Evolutionary conservation across 1,140 invertebrate genomes (phyloP).

Genomic region (Trachymyrmex cornetzi): DNA sequence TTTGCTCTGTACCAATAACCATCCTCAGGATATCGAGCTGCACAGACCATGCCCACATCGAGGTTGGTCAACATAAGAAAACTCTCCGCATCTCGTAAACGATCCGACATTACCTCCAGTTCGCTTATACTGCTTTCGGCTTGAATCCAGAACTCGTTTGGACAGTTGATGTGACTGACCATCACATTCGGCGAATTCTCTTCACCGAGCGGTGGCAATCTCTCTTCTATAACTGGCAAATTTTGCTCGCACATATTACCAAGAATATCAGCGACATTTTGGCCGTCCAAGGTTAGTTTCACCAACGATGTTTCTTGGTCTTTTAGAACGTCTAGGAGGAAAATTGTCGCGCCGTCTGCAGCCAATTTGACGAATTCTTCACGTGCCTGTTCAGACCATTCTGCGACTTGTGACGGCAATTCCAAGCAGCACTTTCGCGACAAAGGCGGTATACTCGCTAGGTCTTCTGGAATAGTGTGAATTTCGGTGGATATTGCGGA

Average conservation of each 20-base stretch:
- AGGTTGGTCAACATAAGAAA: constrained; percentile 85
- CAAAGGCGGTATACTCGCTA: constrained; percentile 80
- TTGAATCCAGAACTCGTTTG: constrained; percentile 90
- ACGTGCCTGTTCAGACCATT: constrained; percentile 82
- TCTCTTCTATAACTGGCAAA: constrained; percentile 69
- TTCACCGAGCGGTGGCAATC: constrained; percentile 81
- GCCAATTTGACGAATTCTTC: constrained; percentile 78
- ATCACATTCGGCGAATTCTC: constrained; percentile 78
- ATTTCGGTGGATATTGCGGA: constrained; percentile 79
- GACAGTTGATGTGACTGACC: constrained; percentile 87
- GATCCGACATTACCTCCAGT: constrained; percentile 88
- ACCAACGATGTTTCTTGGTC: constrained; percentile 90
- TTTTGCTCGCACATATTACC: constrained; percentile 66
- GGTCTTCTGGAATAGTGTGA: constrained; percentile 81
- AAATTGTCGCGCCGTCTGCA: constrained; percentile 81
- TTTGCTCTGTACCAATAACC: constrained; percentile 89
- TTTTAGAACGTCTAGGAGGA: constrained; percentile 83
- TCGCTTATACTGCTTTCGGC: constrained; percentile 86
- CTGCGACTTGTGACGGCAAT: constrained; percentile 71
- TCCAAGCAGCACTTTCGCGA: constrained; percentile 83
- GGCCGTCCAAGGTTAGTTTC: constrained; percentile 88
- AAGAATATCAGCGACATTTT: constrained; percentile 89
- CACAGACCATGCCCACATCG: constrained; percentile 87
- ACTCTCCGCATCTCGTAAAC: constrained; percentile 85
- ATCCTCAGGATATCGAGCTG: constrained; percentile 89